Base-by-base conservation (phyloP, 2,888 invertebrate species). In the Dyspetes luteomarginatus region DNA sequence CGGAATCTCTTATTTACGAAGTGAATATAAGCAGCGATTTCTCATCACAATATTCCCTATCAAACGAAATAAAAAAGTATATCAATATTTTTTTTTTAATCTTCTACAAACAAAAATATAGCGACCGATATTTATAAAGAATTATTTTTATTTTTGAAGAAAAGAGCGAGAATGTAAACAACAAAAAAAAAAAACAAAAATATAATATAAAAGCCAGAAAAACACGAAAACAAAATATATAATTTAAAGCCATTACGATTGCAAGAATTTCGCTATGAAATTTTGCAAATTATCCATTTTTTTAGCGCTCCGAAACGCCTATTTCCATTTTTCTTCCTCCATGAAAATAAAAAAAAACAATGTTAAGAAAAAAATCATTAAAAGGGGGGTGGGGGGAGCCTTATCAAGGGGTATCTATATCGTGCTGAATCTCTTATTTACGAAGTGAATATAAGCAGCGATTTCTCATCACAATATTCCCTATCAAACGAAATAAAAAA, bases 1-100 rank as follows among this genome's bases (percentile, higher is more conserved):
- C 15, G 15, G 68, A 68, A 68, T 68, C 22, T 50, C 19, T 50
- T 68, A 75, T 68, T 26, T 43, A 55, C 26, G 43, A 43, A 52
- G 26, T 36, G 55, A 15, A n/a, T 26, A 26, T 24, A 48, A 17
- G 17, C 15, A 30, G 48, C 60, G 58, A 50, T 52, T 72, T 50
- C 50, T 12, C 48, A 24, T 24, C 48, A 30, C 48, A 52, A 72
- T 52, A 62, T 60, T 26, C 60, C 26, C 62, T 72, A 72, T 72
- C 60, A 30, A 56, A 30, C 15, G 4, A 24, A 9, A 26, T 26
- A 19, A 24, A 50, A 24, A 58, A 65, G n/a, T 26, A 36, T n/a
- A n/a, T n/a, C n/a, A n/a, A n/a, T n/a, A n/a, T n/a, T n/a, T n/a
- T n/a, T n/a, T n/a, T n/a, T n/a, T n/a, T n/a, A n/a, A n/a, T n/a